Conservation (phyloP, 2,888 invertebrate species). For the Oscheius myriophilus region DNA sequence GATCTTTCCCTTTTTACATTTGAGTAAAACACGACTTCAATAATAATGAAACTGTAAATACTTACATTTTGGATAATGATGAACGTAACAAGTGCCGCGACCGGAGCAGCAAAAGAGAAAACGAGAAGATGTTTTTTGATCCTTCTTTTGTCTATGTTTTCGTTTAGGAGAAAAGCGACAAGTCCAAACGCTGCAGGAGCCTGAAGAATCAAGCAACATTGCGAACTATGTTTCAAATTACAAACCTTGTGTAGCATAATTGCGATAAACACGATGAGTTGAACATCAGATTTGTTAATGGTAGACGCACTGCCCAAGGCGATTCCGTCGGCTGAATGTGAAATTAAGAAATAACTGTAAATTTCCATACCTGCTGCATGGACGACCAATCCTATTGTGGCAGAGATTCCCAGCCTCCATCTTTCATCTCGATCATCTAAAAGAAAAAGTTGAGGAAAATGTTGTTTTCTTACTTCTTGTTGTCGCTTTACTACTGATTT, state of each 20-base stretch:
- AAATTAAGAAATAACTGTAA: neutral
- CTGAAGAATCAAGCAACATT: conserved; percentile 72
- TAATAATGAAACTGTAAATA: too few species aligned
- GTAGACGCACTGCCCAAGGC: conserved; percentile 98
- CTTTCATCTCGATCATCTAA: conserved; percentile 49
- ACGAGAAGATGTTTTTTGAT: conserved; percentile 89
- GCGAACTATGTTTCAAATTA: neutral
- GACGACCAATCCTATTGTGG: conserved; percentile 94
- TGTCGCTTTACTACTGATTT: conserved; percentile 72
- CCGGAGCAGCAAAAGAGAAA: conserved; percentile 91
- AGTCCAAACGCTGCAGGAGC: conserved; percentile 98
- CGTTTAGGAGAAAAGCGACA: conserved; percentile 94
- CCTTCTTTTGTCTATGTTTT: conserved; percentile 84
- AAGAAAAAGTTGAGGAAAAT: conserved; percentile 21
- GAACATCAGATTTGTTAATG: conserved; percentile 92
- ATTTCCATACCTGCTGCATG: conserved; percentile 85
- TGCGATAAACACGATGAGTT: conserved; percentile 95
- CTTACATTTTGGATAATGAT: conserved; percentile 84
- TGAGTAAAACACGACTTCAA: too few species aligned
- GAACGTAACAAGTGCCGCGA: conserved; percentile 88
- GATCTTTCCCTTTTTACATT: too few species aligned
- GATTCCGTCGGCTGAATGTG: conserved; percentile 86
- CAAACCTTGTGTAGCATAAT: conserved; percentile 93
- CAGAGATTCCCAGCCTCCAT: conserved; percentile 79
- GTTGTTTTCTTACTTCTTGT: conserved; percentile 42